phyloP scores from a whole-genome alignment of 2,797 vertebrate species.

The Pangasius krempfi region DNA sequence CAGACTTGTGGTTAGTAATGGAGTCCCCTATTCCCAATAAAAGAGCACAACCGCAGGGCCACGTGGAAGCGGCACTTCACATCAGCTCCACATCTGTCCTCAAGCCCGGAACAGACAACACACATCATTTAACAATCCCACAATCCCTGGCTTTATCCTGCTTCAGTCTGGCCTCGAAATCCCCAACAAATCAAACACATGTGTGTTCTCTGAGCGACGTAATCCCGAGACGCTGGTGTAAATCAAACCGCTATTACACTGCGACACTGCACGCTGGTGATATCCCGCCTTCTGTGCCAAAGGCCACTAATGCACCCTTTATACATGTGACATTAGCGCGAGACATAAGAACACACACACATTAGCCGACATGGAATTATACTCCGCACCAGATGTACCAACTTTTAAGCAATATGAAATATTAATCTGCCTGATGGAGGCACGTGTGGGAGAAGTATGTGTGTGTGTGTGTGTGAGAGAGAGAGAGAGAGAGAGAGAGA shows the following conservation, averaged over 20 bases:
- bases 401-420: conserved; percentile 46
- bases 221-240: conserved; percentile 50
- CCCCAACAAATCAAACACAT: conserved; percentile 45
- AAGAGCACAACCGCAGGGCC: conserved; percentile 43
- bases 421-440: conserved; percentile 25
- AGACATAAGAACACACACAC: conserved; percentile 34
- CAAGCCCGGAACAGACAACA: conserved; percentile 54
- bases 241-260: conserved; percentile 46
- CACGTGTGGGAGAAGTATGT: not conserved
- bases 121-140: conserved; percentile 47
- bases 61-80: conserved; percentile 44
- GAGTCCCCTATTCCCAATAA: conserved; percentile 36
- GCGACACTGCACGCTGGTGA: conserved; percentile 28
- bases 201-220: conserved; percentile 43
- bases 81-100: conserved; percentile 54
- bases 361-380: conserved; percentile 36
- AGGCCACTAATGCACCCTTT: conserved; percentile 47
- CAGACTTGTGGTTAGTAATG: conserved; percentile 41
- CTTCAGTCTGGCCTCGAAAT: conserved; percentile 46
- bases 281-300: conserved; percentile 24
- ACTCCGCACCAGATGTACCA: conserved; percentile 33
- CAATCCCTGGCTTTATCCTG: conserved; percentile 62
- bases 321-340: conserved; percentile 44
- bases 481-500: not conserved
- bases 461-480: not conserved